Evolutionary conservation across 2,113 vertebrate species (phyloP), one percentile per base, ranked within the genome.

Genomic region (Galemys pyrenaicus): DNA sequence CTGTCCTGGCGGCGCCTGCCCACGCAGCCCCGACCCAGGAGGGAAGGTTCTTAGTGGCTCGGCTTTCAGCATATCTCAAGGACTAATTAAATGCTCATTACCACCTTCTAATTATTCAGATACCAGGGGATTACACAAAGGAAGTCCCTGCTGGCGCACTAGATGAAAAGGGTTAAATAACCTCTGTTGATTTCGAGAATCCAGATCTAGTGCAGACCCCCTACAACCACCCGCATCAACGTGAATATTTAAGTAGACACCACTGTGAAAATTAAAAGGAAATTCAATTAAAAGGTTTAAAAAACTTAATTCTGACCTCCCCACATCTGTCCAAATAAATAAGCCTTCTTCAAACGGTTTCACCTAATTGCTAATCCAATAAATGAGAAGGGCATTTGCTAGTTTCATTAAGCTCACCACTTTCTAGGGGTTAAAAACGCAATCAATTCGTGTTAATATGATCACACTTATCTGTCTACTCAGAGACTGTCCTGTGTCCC

Each of bases 71-170:
- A 77, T 96, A 98, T 98, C 97, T 98, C 97, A 97, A 98, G 98
- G 98, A 98, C 98, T 98, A 98, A 98, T 98, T 98, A 98, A 98
- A 98, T 98, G 96, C 98, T 98, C 97, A 98, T 98, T 98, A 98
- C 95, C 95, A 96, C 96, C 97, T 97, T 98, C 98, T 98, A 98
- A 98, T 98, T 98, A 98, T 97, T 98, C 98, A 94, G 96, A 96
- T 93, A 96, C 98, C 97, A 44, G 96, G 98, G 97, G 98, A 98
- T 95, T 98, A 97, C 74, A 82, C 93, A 88, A 70, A 89, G 89
- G 95, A 97, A 97, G 97, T 98, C 98, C 97, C 98, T 96, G 97
- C 0, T 96, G 98, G 97, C 96, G 32, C 89, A 71, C 97, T 93
- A 97, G 97, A 98, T 98, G 97, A 98, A 98, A 98, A 98, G 98